Evolutionary conservation across 2,888 invertebrate species (phyloP), one percentile per base, ranked within the genome.

Genomic region (Eledone cirrhosa): DNA sequence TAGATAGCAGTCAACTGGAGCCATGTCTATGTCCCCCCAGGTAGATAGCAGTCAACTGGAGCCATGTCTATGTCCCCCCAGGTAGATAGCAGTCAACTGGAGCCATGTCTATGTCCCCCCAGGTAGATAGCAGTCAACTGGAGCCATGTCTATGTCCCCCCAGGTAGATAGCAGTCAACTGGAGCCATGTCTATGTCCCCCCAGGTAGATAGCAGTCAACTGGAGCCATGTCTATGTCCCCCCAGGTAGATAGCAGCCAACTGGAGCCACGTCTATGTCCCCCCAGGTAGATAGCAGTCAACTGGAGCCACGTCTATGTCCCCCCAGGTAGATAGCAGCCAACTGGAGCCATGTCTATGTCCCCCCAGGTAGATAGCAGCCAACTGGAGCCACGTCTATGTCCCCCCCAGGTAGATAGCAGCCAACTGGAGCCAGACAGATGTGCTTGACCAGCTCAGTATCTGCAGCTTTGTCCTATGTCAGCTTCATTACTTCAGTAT

Each of bases 201-300:
- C 67, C n/a, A 67, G 67, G 67, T 67, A 31, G 27, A 67, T 41
- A 41, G 41, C 72, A 72, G 72, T 31, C 41, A 19, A 72, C n/a
- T 19, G 72, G 72, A 72, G 72, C 72, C 72, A 33, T 72, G 72
- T 33, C 33, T n/a, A 22, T 31, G 31, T 72, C 72, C 31, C 67
- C 27, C 67, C n/a, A 67, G 67, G 67, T 67, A 31, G 27, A 67
- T 41, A 41, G 41, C 72, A 72, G 72, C 29, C 41, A 19, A 72
- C n/a, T 19, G 72, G 72, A 72, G 72, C 72, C 72, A 33, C 31
- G 72, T 33, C 33, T n/a, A 22, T 31, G 31, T 72, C 72, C 31
- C 67, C 27, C 67, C n/a, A 67, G 67, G 67, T 67, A 31, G 27
- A 67, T 41, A 41, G 41, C 72, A 72, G 72, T 31, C 41, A 19